phyloP scores from a whole-genome alignment of 2,113 vertebrate genomes.

The Lophura nycthemera region DNA sequence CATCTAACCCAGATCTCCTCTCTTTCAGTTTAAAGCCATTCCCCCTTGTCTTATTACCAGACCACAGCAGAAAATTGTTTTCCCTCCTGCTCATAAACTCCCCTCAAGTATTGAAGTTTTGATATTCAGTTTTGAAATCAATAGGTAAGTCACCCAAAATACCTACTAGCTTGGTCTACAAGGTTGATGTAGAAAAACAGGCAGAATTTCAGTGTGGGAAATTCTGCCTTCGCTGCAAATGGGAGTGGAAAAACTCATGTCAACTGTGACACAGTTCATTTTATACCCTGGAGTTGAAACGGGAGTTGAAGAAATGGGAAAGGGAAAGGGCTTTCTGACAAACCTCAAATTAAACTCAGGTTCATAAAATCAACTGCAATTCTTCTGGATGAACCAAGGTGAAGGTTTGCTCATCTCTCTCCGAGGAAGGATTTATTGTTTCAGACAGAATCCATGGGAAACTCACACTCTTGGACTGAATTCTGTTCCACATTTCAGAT shows the following conservation, averaged over 20 bases:
- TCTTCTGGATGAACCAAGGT: conserved; percentile 38
- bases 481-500: conserved; percentile 17
- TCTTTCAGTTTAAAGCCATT: neutral
- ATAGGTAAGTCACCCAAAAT: neutral
- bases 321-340: conserved; percentile 4
- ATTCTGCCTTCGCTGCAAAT: neutral
- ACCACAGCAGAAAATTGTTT: neutral
- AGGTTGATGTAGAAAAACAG: neutral
- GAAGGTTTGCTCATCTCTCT: neutral
- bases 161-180: neutral
- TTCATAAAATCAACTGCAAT: conserved; percentile 34
- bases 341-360: conserved; percentile 44
- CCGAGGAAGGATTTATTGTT: conserved; percentile 12
- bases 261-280: neutral
- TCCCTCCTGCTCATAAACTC: neutral
- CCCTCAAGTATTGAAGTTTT: neutral
- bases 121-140: conserved; percentile 11
- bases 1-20: neutral
- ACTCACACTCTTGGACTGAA: conserved; percentile 44
- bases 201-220: conserved; percentile 10
- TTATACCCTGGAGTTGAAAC: neutral
- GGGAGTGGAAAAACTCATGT: neutral
- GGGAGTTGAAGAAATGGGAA: conserved; percentile 9
- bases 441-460: conserved; percentile 58
- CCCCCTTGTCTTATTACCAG: neutral